phyloP scores from a whole-genome alignment of 2,113 vertebrate genomes.

The Semnornis frantzii region DNA sequence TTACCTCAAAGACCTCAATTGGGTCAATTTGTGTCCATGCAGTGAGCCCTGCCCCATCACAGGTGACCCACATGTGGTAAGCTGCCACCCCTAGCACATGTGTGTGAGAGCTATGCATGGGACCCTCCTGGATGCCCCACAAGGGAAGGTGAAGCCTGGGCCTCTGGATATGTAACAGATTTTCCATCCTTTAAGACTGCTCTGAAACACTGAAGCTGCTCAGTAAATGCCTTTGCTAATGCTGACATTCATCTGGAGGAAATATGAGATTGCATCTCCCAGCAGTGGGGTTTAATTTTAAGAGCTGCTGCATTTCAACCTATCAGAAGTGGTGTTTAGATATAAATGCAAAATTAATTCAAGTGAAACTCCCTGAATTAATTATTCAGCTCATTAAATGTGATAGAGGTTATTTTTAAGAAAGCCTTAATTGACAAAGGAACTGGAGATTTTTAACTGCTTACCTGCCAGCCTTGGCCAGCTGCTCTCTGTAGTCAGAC shows the following conservation, averaged over 20 bases:
- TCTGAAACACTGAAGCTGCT: neutral
- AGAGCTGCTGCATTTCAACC: neutral
- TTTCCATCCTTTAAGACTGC: neutral
- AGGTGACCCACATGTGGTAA: neutral
- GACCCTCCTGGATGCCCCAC: neutral
- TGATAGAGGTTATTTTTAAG: neutral
- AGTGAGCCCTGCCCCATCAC: neutral
- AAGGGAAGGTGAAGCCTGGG: neutral
- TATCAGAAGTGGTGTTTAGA: neutral
- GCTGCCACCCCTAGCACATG: neutral
- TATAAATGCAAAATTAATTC: neutral
- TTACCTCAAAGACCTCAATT: neutral
- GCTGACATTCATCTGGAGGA: neutral
- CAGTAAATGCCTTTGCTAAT: neutral
- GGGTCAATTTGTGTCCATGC: neutral
- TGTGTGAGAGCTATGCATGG: neutral
- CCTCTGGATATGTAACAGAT: neutral
- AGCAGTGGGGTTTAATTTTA: neutral
- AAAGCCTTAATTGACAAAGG: neutral
- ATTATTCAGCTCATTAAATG: neutral
- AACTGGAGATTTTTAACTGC: constrained; percentile 5
- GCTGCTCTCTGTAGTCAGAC: neutral
- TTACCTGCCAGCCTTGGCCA: neutral
- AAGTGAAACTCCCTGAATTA: neutral
- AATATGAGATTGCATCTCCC: neutral